Evolutionary conservation across 2,888 invertebrate genomes (phyloP), one percentile per base, ranked within the genome.

Genomic region (Scaptomyza cyrtandrae): DNA sequence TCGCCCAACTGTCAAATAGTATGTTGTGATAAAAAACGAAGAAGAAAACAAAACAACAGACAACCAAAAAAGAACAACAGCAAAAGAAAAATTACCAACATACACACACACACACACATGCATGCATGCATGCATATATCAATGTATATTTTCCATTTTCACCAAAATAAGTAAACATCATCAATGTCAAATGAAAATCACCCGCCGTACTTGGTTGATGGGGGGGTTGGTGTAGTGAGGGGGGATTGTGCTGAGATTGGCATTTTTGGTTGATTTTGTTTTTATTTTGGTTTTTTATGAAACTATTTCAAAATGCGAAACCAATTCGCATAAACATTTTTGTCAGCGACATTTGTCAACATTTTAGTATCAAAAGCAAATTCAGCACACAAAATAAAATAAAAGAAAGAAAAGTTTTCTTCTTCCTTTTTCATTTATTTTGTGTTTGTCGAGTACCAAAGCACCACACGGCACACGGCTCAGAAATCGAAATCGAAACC

Each of bases 161-260:
- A 81, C 72, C 79, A 63, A 80, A 86, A 88, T 88, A 88, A 88
- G 86, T 84, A 89, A 90, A 89, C 88, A 87, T 90, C 89, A 89
- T 90, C 89, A 89, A 86, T 86, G 89, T 89, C 89, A 89, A 89
- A 86, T 89, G 85, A 78, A 86, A 89, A 89, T 86, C 86, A 86
- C 75, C 80, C 85, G 67, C 70, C 39, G 71, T 39, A 27, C 19
- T 19, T 19, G 19, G 19, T 29, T 3, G 27, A 6, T n/a, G n/a
- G 27, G 27, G 27, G 29, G 29, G 3, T 24, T 24, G 9, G 29
- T 29, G 29, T 6, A 7, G 45, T 19, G 1, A 45, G 54, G 24
- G 31, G 27, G 11, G 69, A 7, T 7, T 24, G 44, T 19, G 54
- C n/a, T 49, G 48, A 16, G 55, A 62, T 57, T 57, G 86, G 84